Conservation (phyloP, 2,888 invertebrate species). For the Cyclophora albipunctata region DNA sequence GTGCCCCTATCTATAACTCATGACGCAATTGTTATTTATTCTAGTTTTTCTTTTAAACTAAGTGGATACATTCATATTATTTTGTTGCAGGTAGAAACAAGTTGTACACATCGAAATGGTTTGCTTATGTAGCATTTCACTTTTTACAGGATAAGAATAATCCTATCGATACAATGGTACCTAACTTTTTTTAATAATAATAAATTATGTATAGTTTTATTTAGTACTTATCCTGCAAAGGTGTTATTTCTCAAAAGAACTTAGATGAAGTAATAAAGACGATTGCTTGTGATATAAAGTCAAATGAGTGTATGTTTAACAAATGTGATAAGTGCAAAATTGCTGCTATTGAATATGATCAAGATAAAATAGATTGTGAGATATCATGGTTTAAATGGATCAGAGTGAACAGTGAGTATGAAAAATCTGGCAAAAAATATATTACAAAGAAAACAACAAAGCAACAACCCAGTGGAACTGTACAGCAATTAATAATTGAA, state of each 20-base stretch:
- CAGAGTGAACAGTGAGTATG: neutral
- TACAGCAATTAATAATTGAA: neutral
- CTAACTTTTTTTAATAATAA: no score
- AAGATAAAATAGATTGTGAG: neutral
- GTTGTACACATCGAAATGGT: no score
- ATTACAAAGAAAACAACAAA: conserved; percentile 3
- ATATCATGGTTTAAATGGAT: neutral
- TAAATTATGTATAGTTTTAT: no score
- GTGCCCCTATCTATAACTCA: no score
- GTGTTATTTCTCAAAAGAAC: conserved; percentile 6
- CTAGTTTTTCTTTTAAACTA: no score
- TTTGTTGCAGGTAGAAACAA: no score
- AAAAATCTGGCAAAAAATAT: conserved; percentile 1
- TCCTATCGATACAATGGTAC: no score
- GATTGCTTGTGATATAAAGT: conserved; percentile 8
- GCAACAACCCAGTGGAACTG: conserved; percentile 1
- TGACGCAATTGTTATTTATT: no score
- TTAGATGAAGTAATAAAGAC: conserved; percentile 6
- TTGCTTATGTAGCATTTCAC: no score
- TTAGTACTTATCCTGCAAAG: neutral
- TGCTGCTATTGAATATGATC: neutral
- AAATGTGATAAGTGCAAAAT: conserved; percentile 9
- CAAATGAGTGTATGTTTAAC: conserved; percentile 8
- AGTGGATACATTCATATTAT: no score
- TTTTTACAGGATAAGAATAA: no score